Evolutionary conservation across 2,113 vertebrate species (phyloP), one percentile per base, ranked within the genome.

Genomic region (Dermatemys mawii): DNA sequence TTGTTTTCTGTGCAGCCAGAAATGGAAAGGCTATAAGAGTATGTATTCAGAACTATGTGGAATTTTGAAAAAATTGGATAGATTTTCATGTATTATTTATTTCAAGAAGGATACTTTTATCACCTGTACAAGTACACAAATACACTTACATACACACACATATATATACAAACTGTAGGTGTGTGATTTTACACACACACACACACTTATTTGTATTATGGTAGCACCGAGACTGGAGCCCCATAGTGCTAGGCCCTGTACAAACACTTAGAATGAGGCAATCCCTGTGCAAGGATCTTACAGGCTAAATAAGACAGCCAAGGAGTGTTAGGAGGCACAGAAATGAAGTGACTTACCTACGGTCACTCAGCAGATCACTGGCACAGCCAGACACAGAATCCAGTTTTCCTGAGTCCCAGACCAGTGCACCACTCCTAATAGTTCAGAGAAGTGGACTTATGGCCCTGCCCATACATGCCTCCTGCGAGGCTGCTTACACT

Each of bases 1-100:
- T 90, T 90, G 10, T 89, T 80, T 51, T 24, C 60, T 50, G 95
- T 67, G 91, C 82, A 94, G 84, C 88, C 95, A 90, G 95, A 93
- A 92, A 96, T 95, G 95, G 89, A 96, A 97, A 63, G 11, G 67
- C 44, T 92, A 93, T 96, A 93, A 78, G 84, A 93, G 94, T 96
- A 63, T 93, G 17, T 91, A 80, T 90, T 96, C 90, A 88, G 85
- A 96, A 87, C 83, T 84, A 78, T 90, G 88, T 8, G 84, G 87
- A 82, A 46, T 76, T 76, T 76, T 96, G 89, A 87, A 94, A 92
- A 81, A 78, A 38, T 85, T 83, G 81, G 24, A 78, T 92, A 93
- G 76, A 27, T 44, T 96, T 97, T 97, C 88, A 94, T 93, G 96
- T 96, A 84, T 93, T 55, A 81, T 49, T 3, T 38, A 17, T 82